A percentile compares a stretch with the other conserved stretches of the same genome.
Evolutionary conservation across 2,113 vertebrate species (phyloP).

Genomic region (Larimichthys polyactis): DNA sequence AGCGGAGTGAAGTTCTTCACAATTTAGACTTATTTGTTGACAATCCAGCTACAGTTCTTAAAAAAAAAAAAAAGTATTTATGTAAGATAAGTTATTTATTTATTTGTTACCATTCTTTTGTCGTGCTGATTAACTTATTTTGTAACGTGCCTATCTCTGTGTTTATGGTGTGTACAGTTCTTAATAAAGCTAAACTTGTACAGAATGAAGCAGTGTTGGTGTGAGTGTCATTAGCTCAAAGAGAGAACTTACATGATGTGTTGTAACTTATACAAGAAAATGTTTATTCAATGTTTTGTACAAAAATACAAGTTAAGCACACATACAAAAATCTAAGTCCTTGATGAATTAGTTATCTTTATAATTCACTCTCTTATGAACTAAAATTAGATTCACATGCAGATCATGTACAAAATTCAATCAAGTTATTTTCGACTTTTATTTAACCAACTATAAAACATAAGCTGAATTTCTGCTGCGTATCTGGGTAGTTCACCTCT

Average conservation of each 20-base stretch:
- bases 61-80: conserved; percentile 76
- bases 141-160: conserved; percentile 28
- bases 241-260: not conserved
- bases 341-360: not conserved
- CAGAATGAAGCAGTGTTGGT: not conserved
- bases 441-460: too few relatives aligned
- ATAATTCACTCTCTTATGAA: not conserved
- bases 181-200: conserved; percentile 60
- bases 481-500: not conserved
- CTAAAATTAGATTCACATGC: conserved; percentile 4
- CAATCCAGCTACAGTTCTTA: not conserved
- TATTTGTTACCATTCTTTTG: conserved; percentile 75
- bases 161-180: conserved; percentile 40
- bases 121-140: conserved; percentile 77
- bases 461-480: too few relatives aligned
- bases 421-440: too few relatives aligned
- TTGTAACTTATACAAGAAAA: not conserved
- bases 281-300: conserved; percentile 43
- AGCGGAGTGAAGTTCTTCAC: conserved; percentile 33
- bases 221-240: not conserved
- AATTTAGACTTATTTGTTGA: not conserved
- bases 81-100: conserved; percentile 87
- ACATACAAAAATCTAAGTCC: not conserved
- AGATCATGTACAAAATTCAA: not conserved
- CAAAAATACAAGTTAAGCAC: conserved; percentile 11